These are phyloP conservation scores for Chromis chromis DNA, from an alignment of 2,797 vertebrate species.

Conservation along the genomic window DNA sequence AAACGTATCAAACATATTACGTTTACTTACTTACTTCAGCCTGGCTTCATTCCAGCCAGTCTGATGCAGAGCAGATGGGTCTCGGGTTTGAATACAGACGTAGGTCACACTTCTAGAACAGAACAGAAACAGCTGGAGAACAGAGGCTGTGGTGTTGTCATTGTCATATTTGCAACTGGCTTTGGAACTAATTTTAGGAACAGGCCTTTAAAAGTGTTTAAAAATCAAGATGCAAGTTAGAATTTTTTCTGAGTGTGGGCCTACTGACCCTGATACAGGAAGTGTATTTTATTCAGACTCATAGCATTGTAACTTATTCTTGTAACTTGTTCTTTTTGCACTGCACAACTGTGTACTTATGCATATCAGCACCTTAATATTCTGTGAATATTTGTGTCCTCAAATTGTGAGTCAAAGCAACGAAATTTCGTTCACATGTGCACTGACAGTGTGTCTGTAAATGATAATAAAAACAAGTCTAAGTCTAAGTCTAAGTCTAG, in stretches of 20 bases:
- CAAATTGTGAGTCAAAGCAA: no score
- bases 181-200: constrained; percentile 29
- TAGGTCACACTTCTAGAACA: constrained; percentile 40
- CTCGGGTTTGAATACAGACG: constrained; percentile 40
- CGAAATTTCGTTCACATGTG: no score
- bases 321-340: no score
- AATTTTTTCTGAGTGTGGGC: not conserved
- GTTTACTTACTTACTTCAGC: constrained; percentile 3
- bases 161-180: constrained; percentile 12
- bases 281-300: no score
- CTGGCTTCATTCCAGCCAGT: constrained; percentile 2
- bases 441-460: no score
- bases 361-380: no score
- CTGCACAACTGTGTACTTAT: no score
- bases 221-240: constrained; percentile 35
- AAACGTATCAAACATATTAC: constrained; percentile 20
- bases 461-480: no score
- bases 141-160: constrained; percentile 7
- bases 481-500: no score
- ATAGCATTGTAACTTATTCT: no score
- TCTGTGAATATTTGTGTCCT: no score
- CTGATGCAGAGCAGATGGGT: constrained; percentile 48
- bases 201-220: constrained; percentile 19
- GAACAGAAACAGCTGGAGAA: constrained; percentile 42
- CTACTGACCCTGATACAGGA: not conserved